A percentile compares a stretch with the other conserved stretches of the same genome.
Conservation (phyloP, 2,888 invertebrate genomes). For the Drosophila antonietae region DNA sequence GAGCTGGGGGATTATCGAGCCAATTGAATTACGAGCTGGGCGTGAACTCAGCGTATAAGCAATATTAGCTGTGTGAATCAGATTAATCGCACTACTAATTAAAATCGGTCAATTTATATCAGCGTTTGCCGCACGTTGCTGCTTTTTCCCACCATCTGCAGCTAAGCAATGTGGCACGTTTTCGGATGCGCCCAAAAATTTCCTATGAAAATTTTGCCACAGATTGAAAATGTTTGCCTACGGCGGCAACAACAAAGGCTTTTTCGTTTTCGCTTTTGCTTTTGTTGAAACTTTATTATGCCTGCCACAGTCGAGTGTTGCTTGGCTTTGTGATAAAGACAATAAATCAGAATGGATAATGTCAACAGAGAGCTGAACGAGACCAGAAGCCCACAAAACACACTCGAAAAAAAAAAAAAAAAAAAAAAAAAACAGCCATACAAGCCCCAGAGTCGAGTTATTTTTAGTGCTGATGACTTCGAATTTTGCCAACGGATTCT, state of each 20-base stretch:
- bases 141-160: not conserved
- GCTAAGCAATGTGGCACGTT: constrained; percentile 23
- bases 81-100: constrained; percentile 43
- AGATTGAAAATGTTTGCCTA: constrained; percentile 16
- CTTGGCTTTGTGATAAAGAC: constrained; percentile 62
- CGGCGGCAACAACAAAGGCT: constrained; percentile 24
- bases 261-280: not conserved
- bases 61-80: not conserved
- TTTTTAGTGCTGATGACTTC: constrained; percentile 57
- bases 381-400: not conserved
- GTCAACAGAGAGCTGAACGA: constrained; percentile 48
- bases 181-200: constrained; percentile 31
- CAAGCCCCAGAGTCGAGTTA: constrained; percentile 47
- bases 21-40: constrained; percentile 31
- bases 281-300: constrained; percentile 52
- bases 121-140: not conserved
- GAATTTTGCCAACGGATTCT: constrained; percentile 37
- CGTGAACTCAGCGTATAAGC: constrained; percentile 8
- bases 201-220: constrained; percentile 39
- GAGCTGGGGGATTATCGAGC: constrained; percentile 5
- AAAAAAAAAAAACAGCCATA: constrained; percentile 6
- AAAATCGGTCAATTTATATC: constrained; percentile 45
- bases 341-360: constrained; percentile 75
- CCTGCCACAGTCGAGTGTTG: constrained; percentile 57
- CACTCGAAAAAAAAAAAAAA: not conserved